phyloP scores from a whole-genome alignment of 2,113 vertebrate genomes.

The Dipodomys merriami region DNA sequence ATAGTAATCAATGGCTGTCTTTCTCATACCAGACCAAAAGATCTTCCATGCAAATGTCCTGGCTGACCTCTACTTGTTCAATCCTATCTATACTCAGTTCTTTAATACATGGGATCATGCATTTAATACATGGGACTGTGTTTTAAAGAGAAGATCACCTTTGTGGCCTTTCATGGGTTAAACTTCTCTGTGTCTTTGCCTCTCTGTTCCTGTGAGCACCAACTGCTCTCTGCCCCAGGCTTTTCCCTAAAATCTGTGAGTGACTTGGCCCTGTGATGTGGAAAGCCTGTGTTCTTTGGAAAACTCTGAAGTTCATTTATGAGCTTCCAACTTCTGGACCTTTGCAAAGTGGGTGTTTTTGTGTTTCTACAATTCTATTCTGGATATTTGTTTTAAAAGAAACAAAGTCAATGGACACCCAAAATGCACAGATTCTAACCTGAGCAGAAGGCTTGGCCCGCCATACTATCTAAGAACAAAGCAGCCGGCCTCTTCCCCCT shows the following conservation, averaged over 20 bases:
- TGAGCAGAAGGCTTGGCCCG: slow-evolving; percentile 82
- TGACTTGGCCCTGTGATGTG: rapidly evolving
- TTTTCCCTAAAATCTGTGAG: background rate
- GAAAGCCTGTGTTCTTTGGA: background rate
- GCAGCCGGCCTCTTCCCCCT: slow-evolving; percentile 82
- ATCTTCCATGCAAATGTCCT: too few relatives aligned
- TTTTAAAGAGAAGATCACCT: background rate
- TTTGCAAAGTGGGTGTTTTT: slow-evolving; percentile 29
- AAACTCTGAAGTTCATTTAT: background rate
- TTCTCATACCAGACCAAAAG: rapidly evolving
- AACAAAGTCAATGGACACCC: slow-evolving; percentile 68
- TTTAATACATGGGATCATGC: background rate
- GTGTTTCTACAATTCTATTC: slow-evolving; percentile 53
- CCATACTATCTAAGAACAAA: slow-evolving; percentile 80
- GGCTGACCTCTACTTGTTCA: background rate
- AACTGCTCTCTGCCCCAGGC: rapidly evolving
- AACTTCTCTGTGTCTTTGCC: rapidly evolving
- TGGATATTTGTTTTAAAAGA: slow-evolving; percentile 41
- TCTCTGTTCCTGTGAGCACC: rapidly evolving
- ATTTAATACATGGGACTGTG: background rate
- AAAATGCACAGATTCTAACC: slow-evolving; percentile 58
- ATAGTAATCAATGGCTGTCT: rapidly evolving
- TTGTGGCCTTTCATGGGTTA: rapidly evolving
- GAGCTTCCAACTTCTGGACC: background rate
- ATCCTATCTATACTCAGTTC: background rate